Evolutionary conservation across 1,140 invertebrate genomes (phyloP).

Genomic region (Cheumatopsyche charites): DNA sequence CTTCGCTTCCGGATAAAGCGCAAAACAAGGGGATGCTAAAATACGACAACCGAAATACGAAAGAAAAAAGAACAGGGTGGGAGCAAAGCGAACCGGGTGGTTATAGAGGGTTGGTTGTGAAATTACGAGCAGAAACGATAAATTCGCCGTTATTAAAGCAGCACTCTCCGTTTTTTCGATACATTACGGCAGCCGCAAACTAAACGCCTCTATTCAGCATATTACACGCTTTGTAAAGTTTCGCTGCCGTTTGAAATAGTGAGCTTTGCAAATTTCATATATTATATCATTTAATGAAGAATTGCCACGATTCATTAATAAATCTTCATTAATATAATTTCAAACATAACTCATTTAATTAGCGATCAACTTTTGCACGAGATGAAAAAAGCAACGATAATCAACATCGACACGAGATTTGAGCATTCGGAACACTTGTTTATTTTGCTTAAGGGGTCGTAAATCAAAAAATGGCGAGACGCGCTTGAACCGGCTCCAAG

Average conservation of each 20-base stretch:
- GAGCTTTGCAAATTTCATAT: too few relatives aligned
- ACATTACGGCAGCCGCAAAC: constrained; percentile 4
- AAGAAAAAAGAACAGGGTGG: too few relatives aligned
- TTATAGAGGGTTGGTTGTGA: not conserved
- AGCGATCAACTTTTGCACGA: too few relatives aligned
- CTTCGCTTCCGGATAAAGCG: constrained; percentile 43
- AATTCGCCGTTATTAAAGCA: constrained; percentile 47
- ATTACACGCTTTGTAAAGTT: not conserved
- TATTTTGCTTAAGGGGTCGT: not conserved
- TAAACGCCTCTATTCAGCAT: not conserved
- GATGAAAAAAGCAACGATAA: too few relatives aligned
- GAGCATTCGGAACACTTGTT: not conserved
- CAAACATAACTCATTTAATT: too few relatives aligned
- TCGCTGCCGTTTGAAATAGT: too few relatives aligned
- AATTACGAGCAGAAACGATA: constrained; percentile 40
- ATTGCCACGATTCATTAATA: too few relatives aligned
- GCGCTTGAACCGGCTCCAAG: constrained; percentile 22
- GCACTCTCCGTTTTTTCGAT: constrained; percentile 15
- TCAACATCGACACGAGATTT: not conserved
- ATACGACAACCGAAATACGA: constrained; percentile 29
- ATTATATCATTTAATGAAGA: too few relatives aligned
- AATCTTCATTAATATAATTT: too few relatives aligned
- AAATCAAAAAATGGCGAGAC: constrained; percentile 19
- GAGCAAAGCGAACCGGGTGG: too few relatives aligned
- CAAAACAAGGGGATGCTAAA: constrained; percentile 44